These are phyloP conservation scores for Tenualosa ilisha DNA, from an alignment of 2,797 vertebrate genomes.

Conservation along the genomic window DNA sequence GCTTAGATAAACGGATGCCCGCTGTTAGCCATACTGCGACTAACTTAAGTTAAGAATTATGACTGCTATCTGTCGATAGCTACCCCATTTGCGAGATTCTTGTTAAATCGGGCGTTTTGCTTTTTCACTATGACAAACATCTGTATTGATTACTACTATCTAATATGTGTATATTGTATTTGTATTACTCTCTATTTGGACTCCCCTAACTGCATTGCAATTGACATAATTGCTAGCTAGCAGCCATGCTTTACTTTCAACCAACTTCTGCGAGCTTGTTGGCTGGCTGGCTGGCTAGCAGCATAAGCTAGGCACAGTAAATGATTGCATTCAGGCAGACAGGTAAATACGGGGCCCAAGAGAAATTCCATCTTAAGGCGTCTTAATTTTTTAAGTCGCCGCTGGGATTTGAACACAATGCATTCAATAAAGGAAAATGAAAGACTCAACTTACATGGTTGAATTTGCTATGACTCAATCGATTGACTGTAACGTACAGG, in stretches of 20 bases:
- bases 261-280: background rate
- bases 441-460: conserved; percentile 17
- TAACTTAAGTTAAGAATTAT: background rate
- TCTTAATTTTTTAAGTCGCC: background rate
- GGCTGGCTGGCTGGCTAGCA: background rate
- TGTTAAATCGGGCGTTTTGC: background rate
- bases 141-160: background rate
- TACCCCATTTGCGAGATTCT: background rate
- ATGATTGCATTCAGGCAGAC: background rate
- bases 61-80: background rate
- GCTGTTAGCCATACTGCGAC: background rate
- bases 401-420: background rate
- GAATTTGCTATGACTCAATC: background rate
- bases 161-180: background rate
- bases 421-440: background rate
- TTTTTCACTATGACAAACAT: background rate
- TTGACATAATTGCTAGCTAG: background rate
- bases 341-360: background rate
- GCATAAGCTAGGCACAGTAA: conserved; percentile 7
- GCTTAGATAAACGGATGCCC: background rate
- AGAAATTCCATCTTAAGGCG: background rate
- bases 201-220: background rate
- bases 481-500: conserved; percentile 2
- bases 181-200: background rate
- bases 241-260: conserved; percentile 11